Evolutionary conservation across 2,888 invertebrate genomes (phyloP), one percentile per base, ranked within the genome.

Genomic region (Caenorhabditis uteleia): DNA sequence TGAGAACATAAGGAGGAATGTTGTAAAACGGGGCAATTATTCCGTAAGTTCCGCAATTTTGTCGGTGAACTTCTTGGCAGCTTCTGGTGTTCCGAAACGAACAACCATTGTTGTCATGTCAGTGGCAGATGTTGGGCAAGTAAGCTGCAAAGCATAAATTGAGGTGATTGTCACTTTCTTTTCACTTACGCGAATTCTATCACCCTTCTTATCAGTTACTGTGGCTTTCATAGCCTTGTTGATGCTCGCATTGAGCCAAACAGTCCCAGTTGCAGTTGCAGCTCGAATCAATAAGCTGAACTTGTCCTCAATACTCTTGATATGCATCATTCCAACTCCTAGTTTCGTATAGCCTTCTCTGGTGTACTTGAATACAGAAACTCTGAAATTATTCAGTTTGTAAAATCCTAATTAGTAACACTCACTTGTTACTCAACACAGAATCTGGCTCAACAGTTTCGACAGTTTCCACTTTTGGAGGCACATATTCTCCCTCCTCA

Each of bases 381-480:
- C 72, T 67, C 71, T 75, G 51, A 39, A 73, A 59, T 2, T 31
- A 0, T 10, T 39, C 21, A 16, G 14, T 16, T 46, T 26, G 42
- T 16, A 12, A 25, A 21, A 36, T 34, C 34, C 16, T n/a, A 36
- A 29, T n/a, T 2, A 3, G 16, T 7, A 12, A 20, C 16, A 43
- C 61, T 42, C n/a, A 75, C 75, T 75, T 74, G 50, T 55, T 51
- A 39, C 59, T 64, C 31, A 62, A 39, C 6, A 64, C 42, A 4
- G 76, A 65, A 33, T 70, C 73, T 2, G 70, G 68, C 23, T 76
- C 76, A 34, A 54, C 64, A 21, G 54, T 64, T 48, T 73, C 74
- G 2, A 73, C 70, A 3, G 68, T 53, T 44, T 76, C 76, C 1
- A 51, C 74, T 45, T 76, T 76, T 1, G 76, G 76, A 5, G 76